Evolutionary conservation across 2,888 invertebrate genomes (phyloP), one percentile per base, ranked within the genome.

Genomic region (Baronia brevicornis): DNA sequence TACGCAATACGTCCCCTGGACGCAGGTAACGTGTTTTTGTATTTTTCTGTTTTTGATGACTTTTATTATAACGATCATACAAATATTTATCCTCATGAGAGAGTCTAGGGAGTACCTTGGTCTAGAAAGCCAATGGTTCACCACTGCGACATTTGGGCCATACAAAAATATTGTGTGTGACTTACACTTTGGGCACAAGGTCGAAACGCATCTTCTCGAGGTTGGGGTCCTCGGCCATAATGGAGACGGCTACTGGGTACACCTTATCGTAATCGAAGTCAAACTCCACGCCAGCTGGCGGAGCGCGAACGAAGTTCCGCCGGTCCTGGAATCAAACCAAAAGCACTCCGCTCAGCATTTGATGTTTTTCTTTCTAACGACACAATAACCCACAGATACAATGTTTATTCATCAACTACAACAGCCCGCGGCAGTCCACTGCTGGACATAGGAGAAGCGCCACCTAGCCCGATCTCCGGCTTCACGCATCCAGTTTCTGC

Each of bases 191-290:
- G 60, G 99, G 99, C 70, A 99, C 99, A 67, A 99, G 90, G 78
- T 98, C 96, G 87, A 98, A 99, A 79, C 99, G 92, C 96, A 98
- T 98, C 85, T 95, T 95, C 82, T 97, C 94, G 62, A 99, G 89
- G 80, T 97, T 96, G 41, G 95, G 92, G 84, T 99, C 98, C 71
- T 97, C 94, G 51, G 93, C 91, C 85, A 99, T 91, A 60, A 97
- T 96, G 55, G 96, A 93, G 85, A 95, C 90, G 42, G 98, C 98
- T 64, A 97, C 90, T 22, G 97, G 97, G 78, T 93, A 95, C 79
- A 94, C 91, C 54, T 92, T 89, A 71, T 95, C 95, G 74, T 96
- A 96, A 75, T 97, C 96, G 84, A 98, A 98, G 48, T 93, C 91
- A 71, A 97, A 98, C 71, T 96, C 95, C 30, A 97, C 95, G 46